Base-by-base conservation (phyloP, 2,888 invertebrate genomes). In the Fragum sueziense region DNA sequence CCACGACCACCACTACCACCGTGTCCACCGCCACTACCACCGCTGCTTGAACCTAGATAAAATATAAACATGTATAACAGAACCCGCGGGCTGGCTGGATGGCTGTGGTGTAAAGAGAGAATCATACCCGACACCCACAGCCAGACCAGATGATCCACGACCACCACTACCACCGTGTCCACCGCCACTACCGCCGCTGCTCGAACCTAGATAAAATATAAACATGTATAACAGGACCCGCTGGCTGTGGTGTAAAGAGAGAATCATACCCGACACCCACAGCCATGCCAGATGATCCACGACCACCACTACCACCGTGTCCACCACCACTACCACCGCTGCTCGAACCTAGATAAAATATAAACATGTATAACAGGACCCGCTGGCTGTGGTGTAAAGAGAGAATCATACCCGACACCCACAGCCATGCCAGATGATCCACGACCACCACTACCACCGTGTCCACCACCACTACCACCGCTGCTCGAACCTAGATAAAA, bases 21-120 rank as follows among this genome's bases (percentile, higher is more conserved):
- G 75, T 89, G 89, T 34, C 90, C 89, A n/a, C 87, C 90, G n/a
- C 90, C 90, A 85, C 89, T 89, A 17, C 88, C 89, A 7, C 90
- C 89, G 14, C 59, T 47, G 2, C 65, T 59, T 9, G 86, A 86
- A 54, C 86, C 89, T 61, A n/a, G n/a, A n/a, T 54, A 54, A 54
- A 54, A n/a, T 37, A 37, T 14, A 37, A 6, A 37, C 37, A 37
- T n/a, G n/a, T n/a, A n/a, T n/a, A n/a, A n/a, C n/a, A n/a, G n/a
- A n/a, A n/a, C n/a, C n/a, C n/a, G n/a, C n/a, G n/a, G n/a, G n/a
- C n/a, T n/a, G n/a, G n/a, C n/a, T n/a, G n/a, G n/a, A n/a, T n/a
- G n/a, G n/a, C 3, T 20, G 31, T 4, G 90, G 90, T n/a, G 29
- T 69, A 67, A 85, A 87, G 41, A 89, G 77, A 25, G 88, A 86